Base-by-base conservation (phyloP, 2,797 vertebrate species). In the Squalus acanthias region DNA sequence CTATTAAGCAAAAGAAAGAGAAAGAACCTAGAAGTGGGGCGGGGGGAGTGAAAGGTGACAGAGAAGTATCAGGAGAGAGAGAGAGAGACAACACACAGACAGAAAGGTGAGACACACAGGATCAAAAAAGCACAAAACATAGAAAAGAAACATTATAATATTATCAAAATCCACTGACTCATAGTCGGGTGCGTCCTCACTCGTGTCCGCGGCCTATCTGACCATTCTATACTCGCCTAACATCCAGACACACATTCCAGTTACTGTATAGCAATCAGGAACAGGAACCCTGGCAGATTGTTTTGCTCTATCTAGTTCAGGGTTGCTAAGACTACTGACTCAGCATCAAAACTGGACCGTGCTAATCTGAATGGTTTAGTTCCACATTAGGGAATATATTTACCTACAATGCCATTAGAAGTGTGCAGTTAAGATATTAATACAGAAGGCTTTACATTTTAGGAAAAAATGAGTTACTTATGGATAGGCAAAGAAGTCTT, bases 341-440 rank as follows among this genome's bases (percentile, higher is more conserved):
- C 22, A 93, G n/a, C 24, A 39, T 69, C 20, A 46, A 69, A 69
- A 93, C 2, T 67, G 20, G 9, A 10, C 6, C 29, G 26, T 63
- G 39, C 63, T 93, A 67, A n/a, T 20, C n/a, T 67, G 89, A 93
- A n/a, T 93, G 53, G n/a, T 93, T 39, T 93, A n/a, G 63, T 67
- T 67, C 89, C 60, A 67, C 65, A 20, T 22, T n/a, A 0, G 5
- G 60, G n/a, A 67, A 65, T 63, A 91, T 17, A 63, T 8, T 91
- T 26, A 60, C 88, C 20, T 53, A 9, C 39, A 24, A 24, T 87
- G 22, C 50, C 26, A 33, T 60, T 33, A 24, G 29, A 17, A 12
- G 1, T 46, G 13, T 13, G 74, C 33, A 76, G 12, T 76, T n/a
- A 3, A 46, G n/a, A 15, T 82, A 17, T 20, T 82, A 82, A 82